Evolutionary conservation across 37 sponge, comb jelly and placozoan genomes (phyloP), one percentile per base, ranked within the genome.

Genomic region (Aphrocallistes beatrix): DNA sequence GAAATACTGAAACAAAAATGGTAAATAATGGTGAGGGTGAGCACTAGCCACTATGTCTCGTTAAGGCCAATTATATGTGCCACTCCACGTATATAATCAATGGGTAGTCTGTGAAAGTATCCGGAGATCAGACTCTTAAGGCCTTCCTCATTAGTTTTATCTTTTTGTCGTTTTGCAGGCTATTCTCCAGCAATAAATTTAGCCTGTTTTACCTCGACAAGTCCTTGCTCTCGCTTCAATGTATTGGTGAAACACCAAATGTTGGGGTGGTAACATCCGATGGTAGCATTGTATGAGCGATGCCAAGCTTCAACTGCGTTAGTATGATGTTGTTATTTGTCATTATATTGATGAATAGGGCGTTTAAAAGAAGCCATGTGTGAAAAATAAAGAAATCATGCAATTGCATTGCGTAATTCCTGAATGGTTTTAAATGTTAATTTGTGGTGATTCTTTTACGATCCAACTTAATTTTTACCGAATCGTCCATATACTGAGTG

Each of bases 231-330:
- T 13, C 21, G 75, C 21, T 32, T 60, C 75, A 60, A 13, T 60
- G 75, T 30, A 60, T 60, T 60, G 8, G n/a, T 60, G n/a, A 60
- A 60, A 60, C 75, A 30, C 75, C 75, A 60, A 19, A 60, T 60
- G 75, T 60, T 60, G 8, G 75, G 75, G n/a, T 60, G 75, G 21
- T 13, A 60, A 60, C 75, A 60, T 60, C 75, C 75, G 21, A 60
- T 28, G 21, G 75, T 60, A 19, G 75, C 75, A 60, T 60, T 60
- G 75, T 60, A 60, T 60, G 75, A 60, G 75, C 75, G 75, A 60
- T 60, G 75, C 75, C 75, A 60, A 30, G 75, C 34, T n/a, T n/a
- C n/a, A n/a, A n/a, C n/a, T n/a, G n/a, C n/a, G n/a, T n/a, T n/a
- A n/a, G n/a, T n/a, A n/a, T n/a, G n/a, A n/a, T n/a, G n/a, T n/a